phyloP scores from a whole-genome alignment of 2,888 invertebrate genomes.

The Erebia palarica region DNA sequence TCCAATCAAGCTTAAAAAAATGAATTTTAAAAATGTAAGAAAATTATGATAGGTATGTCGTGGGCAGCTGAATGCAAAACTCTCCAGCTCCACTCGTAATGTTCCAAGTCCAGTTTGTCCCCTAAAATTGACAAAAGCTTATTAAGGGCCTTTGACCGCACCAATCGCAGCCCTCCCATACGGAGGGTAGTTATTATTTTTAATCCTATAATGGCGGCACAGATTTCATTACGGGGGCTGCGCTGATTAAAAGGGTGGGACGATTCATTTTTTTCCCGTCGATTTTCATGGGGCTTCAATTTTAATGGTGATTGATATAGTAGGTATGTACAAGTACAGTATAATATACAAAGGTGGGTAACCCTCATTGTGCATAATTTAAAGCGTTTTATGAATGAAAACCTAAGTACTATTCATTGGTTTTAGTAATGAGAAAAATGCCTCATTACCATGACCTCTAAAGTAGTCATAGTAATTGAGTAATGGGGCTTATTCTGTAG shows the following conservation, averaged over 20 bases:
- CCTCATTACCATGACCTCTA: not conserved
- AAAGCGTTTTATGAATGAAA: not conserved
- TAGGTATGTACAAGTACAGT: not conserved
- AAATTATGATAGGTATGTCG: no score
- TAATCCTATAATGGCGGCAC: constrained; percentile 81
- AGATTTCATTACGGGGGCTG: constrained; percentile 79
- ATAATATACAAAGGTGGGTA: not conserved
- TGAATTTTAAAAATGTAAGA: no score
- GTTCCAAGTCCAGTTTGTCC: constrained; percentile 26
- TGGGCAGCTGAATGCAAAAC: not conserved
- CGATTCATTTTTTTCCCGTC: constrained; percentile 52
- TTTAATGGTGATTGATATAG: constrained; percentile 41
- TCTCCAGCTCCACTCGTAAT: not conserved
- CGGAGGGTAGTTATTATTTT: constrained; percentile 76
- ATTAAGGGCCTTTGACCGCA: constrained; percentile 59
- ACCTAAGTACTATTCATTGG: not conserved
- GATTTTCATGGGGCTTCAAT: constrained; percentile 40
- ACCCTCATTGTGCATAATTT: not conserved
- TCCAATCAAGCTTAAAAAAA: no score
- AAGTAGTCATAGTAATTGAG: no score
- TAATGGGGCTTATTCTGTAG: no score
- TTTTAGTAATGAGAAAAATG: not conserved
- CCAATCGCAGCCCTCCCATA: constrained; percentile 59
- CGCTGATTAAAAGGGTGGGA: constrained; percentile 76
- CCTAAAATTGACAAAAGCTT: constrained; percentile 61